Evolutionary conservation across 2,888 invertebrate genomes (phyloP).

Genomic region (Tinea semifulvella): DNA sequence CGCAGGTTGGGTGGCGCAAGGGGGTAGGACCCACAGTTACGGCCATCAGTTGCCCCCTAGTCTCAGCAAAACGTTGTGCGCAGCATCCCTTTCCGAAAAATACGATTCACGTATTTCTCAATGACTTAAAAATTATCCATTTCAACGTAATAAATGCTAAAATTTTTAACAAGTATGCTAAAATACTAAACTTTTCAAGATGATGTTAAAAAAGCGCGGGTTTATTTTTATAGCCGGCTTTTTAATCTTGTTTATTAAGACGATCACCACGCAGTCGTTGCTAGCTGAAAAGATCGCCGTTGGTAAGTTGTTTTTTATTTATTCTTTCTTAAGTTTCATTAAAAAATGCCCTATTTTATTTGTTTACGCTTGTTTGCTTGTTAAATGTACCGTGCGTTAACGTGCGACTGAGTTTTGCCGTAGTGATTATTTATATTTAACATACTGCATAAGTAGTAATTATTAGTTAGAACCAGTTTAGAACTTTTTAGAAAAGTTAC

Average conservation of each 20-base stretch:
- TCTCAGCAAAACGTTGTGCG: conserved; percentile 61
- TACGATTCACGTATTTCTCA: neutral
- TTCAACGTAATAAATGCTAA: too few relatives aligned
- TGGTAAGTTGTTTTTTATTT: conserved; percentile 37
- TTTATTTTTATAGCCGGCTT: conserved; percentile 31
- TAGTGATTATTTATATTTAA: too few relatives aligned
- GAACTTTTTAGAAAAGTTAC: too few relatives aligned
- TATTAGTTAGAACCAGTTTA: too few relatives aligned
- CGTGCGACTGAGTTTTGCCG: neutral
- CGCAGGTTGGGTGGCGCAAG: conserved; percentile 16
- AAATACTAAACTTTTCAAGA: conserved; percentile 15
- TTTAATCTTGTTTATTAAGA: conserved; percentile 39
- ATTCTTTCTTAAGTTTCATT: neutral
- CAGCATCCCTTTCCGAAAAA: conserved; percentile 43
- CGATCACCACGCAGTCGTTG: conserved; percentile 43
- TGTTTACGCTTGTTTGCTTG: conserved; percentile 2
- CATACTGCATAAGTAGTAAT: neutral
- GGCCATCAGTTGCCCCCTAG: conserved; percentile 59
- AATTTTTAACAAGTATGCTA: neutral
- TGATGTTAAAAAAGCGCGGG: conserved; percentile 21
- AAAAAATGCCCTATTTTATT: neutral
- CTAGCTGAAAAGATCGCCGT: conserved; percentile 58
- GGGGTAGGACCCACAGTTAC: conserved; percentile 33
- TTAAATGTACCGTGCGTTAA: neutral
- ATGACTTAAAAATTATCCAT: neutral